Evolutionary conservation across 2,797 vertebrate genomes (phyloP), one percentile per base, ranked within the genome.

Genomic region (Euthynnus affinis): DNA sequence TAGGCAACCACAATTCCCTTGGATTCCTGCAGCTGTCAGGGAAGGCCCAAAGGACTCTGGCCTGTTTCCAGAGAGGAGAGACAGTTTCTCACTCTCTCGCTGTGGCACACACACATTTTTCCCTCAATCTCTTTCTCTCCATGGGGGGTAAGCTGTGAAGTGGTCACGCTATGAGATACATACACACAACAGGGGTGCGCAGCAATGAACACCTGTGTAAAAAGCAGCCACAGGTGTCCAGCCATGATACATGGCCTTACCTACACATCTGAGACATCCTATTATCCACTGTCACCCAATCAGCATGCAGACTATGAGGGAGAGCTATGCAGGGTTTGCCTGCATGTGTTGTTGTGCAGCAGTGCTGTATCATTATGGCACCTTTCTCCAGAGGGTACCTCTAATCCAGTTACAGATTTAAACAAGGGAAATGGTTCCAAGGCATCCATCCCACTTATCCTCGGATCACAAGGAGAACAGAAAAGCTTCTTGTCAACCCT

Each of bases 401-500:
- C 83, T 92, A 91, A 92, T 90, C 89, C 81, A 90, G 87, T 92
- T 89, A 87, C 74, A 83, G 81, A 89, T 89, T 93, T 87, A 87
- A 92, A 91, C 87, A 83, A 83, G 78, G 82, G 61, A 87, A 89
- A 87, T 88, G 82, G 76, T 89, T 92, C 84, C 85, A 78, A 82
- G 75, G 80, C 81, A 89, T 90, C 84, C 76, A 84, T 91, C 77
- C 84, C 66, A 87, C 81, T 92, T 87, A 87, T 86, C 85, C 78
- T 77, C 6, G 5, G 79, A 87, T 89, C 88, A 86, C 83, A 88
- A 75, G 61, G 69, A 86, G 81, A 88, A 82, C 60, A 79, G 74
- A 87, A 84, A 88, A 66, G 68, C 82, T 80, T 86, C 81, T 88
- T 46, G 71, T 87, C 77, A 87, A 82, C 86, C 60, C 74, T 29